Evolutionary conservation across 2,888 invertebrate species (phyloP), one percentile per base, ranked within the genome.

Genomic region (Cyaniris semiargus): DNA sequence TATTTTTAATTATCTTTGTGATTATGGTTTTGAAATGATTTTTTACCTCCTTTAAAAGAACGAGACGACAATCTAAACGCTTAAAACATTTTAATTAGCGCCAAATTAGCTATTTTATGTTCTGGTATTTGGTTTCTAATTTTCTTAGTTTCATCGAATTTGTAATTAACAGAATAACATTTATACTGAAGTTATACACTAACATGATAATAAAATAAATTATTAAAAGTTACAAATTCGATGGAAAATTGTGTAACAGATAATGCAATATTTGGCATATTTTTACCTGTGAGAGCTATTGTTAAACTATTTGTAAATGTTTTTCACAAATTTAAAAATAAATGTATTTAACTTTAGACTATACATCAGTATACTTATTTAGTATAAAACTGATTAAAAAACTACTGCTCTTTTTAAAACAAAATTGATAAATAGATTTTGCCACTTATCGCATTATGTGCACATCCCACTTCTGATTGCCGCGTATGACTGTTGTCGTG

Each of bases 21-120:
- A 78, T 78, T 79, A 77, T 78, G 71, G 74, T 75, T 70, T 66
- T 74, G 56, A 56, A 70, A 76, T 76, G 56, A 60, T 76, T 78
- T 70, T 79, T 76, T 78, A 78, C 79, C 70, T 78, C 48, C 78
- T 76, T 13, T 77, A 75, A 79, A 81, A 80, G 84, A 84, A 85
- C 87, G 86, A 86, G 86, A 85, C 82, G 82, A 86, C 81, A 85
- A 84, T 83, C 86, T 83, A 81, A 80, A 82, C 78, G 82, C 82
- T 82, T 83, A 76, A 74, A 70, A 79, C 79, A 78, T 80, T 80
- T 80, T 79, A 79, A 80, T 70, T 78, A 78, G 81, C 80, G 83
- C 81, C 79, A 79, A 75, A 76, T 79, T 80, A 79, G 83, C 82
- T 82, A 82, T 79, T 80, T 78, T 82, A 79, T 81, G 81, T 82